Conservation (phyloP, 2,888 invertebrate species). For the Cantharis rustica region DNA sequence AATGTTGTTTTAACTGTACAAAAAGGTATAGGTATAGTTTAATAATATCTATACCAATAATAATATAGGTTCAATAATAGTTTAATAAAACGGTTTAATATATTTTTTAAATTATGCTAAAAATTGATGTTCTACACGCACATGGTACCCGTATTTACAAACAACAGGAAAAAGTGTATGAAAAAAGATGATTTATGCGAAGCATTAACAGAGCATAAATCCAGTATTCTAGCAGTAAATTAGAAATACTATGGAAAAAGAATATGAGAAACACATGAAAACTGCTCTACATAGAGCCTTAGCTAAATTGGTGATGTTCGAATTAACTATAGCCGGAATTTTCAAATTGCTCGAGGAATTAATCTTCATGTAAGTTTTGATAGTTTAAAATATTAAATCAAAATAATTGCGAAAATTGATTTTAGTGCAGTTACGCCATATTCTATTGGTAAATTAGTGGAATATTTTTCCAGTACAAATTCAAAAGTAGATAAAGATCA, state of each 20-base stretch:
- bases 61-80: too few species aligned
- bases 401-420: conserved; percentile 9
- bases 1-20: too few species aligned
- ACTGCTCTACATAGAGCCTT: conserved; percentile 47
- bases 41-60: too few species aligned
- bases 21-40: too few species aligned
- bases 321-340: conserved; percentile 44
- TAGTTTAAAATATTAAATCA: background rate
- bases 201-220: conserved; percentile 69
- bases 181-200: conserved; percentile 74
- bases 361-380: conserved; percentile 47
- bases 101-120: too few species aligned
- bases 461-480: conserved; percentile 62
- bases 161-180: conserved; percentile 15
- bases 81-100: too few species aligned
- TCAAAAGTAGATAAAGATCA: conserved; percentile 51
- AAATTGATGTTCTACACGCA: conserved; percentile 11
- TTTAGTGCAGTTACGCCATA: conserved; percentile 52
- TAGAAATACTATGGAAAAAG: conserved; percentile 62
- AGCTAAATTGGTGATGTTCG: conserved; percentile 45
- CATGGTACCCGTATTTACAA: conserved; percentile 18
- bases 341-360: conserved; percentile 48
- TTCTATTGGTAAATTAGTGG: conserved; percentile 67
- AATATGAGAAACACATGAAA: conserved; percentile 48
- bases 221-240: conserved; percentile 64